Evolutionary conservation across 2,113 vertebrate species (phyloP).

Genomic region (Ardeotis arabs): DNA sequence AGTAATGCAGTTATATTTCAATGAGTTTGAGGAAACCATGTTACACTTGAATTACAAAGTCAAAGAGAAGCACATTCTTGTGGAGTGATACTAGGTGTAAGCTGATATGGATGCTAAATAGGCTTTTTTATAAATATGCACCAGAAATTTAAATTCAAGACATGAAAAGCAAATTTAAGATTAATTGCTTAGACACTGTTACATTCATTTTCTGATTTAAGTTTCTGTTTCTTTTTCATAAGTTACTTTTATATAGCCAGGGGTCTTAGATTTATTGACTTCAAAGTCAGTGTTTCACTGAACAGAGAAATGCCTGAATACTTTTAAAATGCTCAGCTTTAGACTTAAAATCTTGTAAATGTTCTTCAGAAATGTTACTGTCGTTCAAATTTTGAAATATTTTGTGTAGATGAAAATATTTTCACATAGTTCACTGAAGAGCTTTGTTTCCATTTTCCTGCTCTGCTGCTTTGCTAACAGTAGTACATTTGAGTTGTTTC

Average conservation of each 20-base stretch:
- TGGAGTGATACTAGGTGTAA: not conserved
- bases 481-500: not conserved
- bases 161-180: not conserved
- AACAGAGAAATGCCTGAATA: not conserved
- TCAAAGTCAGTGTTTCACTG: not conserved
- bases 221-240: not conserved
- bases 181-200: not conserved
- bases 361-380: not conserved
- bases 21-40: not conserved
- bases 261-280: not conserved
- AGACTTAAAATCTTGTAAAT: not conserved
- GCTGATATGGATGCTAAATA: not conserved
- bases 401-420: not conserved
- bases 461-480: not conserved
- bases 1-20: not conserved
- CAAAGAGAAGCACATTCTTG: not conserved
- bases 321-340: not conserved
- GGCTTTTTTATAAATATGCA: not conserved
- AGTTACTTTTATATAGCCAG: not conserved
- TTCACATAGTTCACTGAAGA: not conserved
- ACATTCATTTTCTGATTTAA: not conserved
- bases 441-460: not conserved
- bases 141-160: not conserved
- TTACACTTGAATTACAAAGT: not conserved
- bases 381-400: not conserved